phyloP scores from a whole-genome alignment of 92 coral and sea anemone genomes.

The Epizoanthus rinbou region DNA sequence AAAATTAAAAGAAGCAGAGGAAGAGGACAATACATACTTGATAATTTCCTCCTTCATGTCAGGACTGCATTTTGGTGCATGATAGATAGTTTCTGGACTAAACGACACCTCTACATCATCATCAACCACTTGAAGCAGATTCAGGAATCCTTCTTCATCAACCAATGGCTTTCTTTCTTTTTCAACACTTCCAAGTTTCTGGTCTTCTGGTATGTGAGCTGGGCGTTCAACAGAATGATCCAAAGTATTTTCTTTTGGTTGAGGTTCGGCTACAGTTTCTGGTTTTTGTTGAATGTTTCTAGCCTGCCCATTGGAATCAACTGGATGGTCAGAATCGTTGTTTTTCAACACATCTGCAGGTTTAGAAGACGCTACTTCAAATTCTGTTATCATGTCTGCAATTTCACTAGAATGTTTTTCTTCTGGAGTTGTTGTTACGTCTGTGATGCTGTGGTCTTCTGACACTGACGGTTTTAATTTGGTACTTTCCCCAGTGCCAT shows the following conservation, averaged over 20 bases:
- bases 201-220: not conserved
- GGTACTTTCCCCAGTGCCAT: not conserved
- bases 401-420: not conserved
- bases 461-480: not conserved
- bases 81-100: constrained; percentile 82
- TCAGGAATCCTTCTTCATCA: constrained; percentile 56
- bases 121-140: constrained; percentile 70
- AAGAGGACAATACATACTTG: constrained; percentile 49
- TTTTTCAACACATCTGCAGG: not conserved
- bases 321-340: not conserved
- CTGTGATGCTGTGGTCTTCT: not conserved
- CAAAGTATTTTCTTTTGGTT: not conserved
- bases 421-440: not conserved
- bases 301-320: not conserved
- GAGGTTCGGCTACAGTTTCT: not conserved
- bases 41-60: constrained; percentile 71
- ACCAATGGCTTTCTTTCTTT: constrained; percentile 46
- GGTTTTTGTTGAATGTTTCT: not conserved
- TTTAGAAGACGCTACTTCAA: not conserved
- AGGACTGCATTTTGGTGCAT: constrained; percentile 62
- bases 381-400: not conserved
- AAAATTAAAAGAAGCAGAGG: too few relatives aligned
- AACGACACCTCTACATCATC: constrained; percentile 86
- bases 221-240: not conserved
- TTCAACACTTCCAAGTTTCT: not conserved